A percentile compares a stretch with the other conserved stretches of the same genome.
Evolutionary conservation across 2,113 vertebrate species (phyloP).

Genomic region (Choloepus hoffmanni): DNA sequence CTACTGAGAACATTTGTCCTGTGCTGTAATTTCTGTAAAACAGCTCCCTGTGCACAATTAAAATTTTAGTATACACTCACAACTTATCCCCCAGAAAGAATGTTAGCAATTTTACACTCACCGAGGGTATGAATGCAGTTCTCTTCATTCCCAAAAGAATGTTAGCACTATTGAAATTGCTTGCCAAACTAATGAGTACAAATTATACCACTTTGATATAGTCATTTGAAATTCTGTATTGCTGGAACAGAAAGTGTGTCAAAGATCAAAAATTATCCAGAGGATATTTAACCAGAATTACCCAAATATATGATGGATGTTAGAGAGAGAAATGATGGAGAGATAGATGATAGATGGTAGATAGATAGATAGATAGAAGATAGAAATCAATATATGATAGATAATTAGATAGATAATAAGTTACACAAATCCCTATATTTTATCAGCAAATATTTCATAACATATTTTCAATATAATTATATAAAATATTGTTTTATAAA

Average conservation of each 20-base stretch:
- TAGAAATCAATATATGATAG: neutral
- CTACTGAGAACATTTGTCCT: neutral
- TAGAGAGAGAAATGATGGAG: neutral
- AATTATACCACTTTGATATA: neutral
- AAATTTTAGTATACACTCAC: neutral
- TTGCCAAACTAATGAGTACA: neutral
- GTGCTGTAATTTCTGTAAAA: neutral
- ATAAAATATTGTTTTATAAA: neutral
- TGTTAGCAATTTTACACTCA: neutral
- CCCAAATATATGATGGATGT: neutral
- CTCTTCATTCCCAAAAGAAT: neutral
- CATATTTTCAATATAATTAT: neutral
- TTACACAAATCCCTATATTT: neutral
- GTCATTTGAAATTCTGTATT: neutral
- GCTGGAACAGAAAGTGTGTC: neutral
- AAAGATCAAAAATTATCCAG: neutral
- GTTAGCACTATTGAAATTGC: neutral
- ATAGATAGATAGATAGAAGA: no score
- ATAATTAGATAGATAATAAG: neutral
- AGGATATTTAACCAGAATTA: neutral
- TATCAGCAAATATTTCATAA: neutral
- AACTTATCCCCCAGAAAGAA: neutral
- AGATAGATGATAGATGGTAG: neutral
- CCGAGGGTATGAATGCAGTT: neutral
- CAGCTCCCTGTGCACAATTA: neutral